Evolutionary conservation across 2,888 invertebrate genomes (phyloP).

Genomic region (Macropis europaea): DNA sequence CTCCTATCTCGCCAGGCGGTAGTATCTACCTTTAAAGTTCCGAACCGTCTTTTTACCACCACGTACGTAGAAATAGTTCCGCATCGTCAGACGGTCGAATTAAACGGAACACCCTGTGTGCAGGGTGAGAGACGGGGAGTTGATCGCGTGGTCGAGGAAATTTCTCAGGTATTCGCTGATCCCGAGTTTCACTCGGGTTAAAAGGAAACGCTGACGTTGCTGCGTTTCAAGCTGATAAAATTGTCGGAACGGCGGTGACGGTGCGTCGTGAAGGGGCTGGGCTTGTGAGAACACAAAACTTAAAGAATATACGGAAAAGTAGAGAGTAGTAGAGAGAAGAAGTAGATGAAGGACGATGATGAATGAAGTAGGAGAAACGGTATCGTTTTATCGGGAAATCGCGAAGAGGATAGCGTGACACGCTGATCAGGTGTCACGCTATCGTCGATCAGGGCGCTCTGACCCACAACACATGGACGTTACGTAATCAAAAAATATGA

Average conservation of each 20-base stretch:
- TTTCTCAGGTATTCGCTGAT: constrained; percentile 36
- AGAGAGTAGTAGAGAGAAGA: constrained; percentile 38
- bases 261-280: constrained; percentile 69
- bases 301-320: constrained; percentile 42
- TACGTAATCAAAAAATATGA: constrained; percentile 60
- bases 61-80: no score
- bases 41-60: no score
- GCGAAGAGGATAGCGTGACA: constrained; percentile 33
- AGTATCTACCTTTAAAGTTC: no score
- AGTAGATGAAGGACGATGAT: constrained; percentile 25
- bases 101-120: no score
- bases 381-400: constrained; percentile 38
- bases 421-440: constrained; percentile 13
- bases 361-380: constrained; percentile 46
- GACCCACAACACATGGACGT: constrained; percentile 80
- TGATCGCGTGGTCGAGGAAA: constrained; percentile 8
- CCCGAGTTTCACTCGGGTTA: constrained; percentile 15
- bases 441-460: constrained; percentile 77
- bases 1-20: no score
- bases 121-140: no score
- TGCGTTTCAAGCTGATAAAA: constrained; percentile 36
- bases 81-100: no score
- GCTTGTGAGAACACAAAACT: constrained; percentile 59
- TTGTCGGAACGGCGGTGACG: constrained; percentile 74
- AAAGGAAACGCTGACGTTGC: constrained; percentile 26